Conservation (phyloP, 2,888 invertebrate species). For the Plebejus anna region DNA sequence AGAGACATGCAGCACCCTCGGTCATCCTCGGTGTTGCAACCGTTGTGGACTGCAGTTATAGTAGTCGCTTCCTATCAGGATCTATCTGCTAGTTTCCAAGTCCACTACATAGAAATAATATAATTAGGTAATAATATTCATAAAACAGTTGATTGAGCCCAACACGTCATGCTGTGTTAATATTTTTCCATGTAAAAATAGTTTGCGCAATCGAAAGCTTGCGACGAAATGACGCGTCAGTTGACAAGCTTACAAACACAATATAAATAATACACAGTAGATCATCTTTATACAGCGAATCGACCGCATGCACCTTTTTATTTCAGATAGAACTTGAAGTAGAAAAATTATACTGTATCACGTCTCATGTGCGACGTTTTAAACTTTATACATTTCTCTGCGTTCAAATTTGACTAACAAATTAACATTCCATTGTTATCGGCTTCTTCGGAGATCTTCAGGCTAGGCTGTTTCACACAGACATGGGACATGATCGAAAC, state of each 20-base stretch:
- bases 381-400: too few species aligned
- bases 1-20: too few species aligned
- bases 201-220: conserved; percentile 11
- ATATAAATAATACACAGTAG: not conserved
- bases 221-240: not conserved
- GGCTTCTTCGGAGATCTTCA: too few species aligned
- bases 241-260: conserved; percentile 3
- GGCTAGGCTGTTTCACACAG: too few species aligned
- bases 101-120: not conserved
- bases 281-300: not conserved
- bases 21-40: too few species aligned
- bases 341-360: not conserved
- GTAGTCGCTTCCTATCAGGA: not conserved
- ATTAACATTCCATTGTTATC: too few species aligned
- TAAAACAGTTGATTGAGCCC: not conserved
- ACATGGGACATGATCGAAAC: too few species aligned
- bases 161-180: too few species aligned
- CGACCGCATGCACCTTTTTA: not conserved
- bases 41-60: too few species aligned
- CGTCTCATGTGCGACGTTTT: too few species aligned
- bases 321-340: not conserved
- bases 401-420: too few species aligned
- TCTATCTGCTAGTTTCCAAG: not conserved
- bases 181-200: not conserved
- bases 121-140: not conserved